Conservation (phyloP, 2,113 vertebrate species). For the Rafetus swinhoei region DNA sequence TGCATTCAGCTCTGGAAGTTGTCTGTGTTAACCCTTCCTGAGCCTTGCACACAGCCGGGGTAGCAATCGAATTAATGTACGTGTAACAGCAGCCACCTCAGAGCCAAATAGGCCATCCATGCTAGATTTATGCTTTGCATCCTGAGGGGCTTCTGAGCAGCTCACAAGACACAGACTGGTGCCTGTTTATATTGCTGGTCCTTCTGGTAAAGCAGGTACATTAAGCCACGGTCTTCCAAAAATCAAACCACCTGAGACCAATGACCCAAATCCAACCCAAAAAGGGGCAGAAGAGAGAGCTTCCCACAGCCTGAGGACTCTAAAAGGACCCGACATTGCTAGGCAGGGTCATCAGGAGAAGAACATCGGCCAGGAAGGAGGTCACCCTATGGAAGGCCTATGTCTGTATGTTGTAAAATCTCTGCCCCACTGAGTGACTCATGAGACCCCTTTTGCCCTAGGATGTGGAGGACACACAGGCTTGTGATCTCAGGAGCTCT, state of each 20-base stretch:
- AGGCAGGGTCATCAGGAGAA: neutral
- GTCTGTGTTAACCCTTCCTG: rapidly evolving
- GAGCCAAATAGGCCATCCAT: neutral
- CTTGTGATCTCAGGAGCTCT: neutral
- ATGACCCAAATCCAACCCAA: neutral
- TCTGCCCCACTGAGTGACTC: neutral
- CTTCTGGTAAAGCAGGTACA: neutral
- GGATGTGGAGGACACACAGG: neutral
- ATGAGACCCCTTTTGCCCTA: neutral
- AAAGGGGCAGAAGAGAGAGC: neutral
- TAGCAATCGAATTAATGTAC: neutral
- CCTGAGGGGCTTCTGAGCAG: neutral
- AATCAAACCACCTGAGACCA: neutral
- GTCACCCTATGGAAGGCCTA: neutral
- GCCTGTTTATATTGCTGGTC: neutral
- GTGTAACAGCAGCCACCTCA: neutral
- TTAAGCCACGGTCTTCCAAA: neutral
- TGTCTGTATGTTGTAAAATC: neutral
- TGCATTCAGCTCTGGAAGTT: neutral
- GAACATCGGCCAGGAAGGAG: neutral
- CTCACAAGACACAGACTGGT: neutral
- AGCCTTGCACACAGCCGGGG: neutral
- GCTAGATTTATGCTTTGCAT: neutral
- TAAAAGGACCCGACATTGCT: neutral
- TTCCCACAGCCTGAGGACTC: neutral